Base-by-base conservation (phyloP, 2,888 invertebrate species). In the Plagodis pulveraria region DNA sequence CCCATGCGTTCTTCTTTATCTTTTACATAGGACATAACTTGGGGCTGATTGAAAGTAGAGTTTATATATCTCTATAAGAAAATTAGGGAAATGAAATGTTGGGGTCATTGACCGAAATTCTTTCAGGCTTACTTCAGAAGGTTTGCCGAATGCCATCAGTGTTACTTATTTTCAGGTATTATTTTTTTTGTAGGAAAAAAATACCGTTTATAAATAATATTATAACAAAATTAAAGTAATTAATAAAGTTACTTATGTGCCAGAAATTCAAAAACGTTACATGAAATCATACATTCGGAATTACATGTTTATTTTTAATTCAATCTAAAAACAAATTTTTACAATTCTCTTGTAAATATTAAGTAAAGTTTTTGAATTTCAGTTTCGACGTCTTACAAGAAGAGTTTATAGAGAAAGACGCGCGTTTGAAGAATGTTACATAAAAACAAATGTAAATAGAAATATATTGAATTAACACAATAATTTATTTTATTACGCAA, bases 301-400 rank as follows among this genome's bases (percentile, higher is more conserved):
- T 38, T 0, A 38, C 9, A 2, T 38, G 9, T 38, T 1, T 38
- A 38, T 38, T 6, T 22, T 5, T 1, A 32, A 10, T n/a, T 5
- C 5, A 32, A 10, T n/a, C 11, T 36, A 22, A 11, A 7, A 12
- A 34, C 34, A 52, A 38, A 48, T n/a, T 43, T 22, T 9, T 9
- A 41, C 42, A 22, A 9, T 46, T 40, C 22, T 41, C n/a, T 2
- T 66, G 54, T 56, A 55, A 63, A 56, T 58, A 45, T 57, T 63
- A 36, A 70, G 70, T 66, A 64, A 58, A 51, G 72, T 73, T 76
- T 73, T 71, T 77, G 77, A 71, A 76, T 78, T 79, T 72, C 79
- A 80, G 80, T 65, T 5, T 58, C 69, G 6, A 45, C 66, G 56
- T 54, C 52, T 45, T 56, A 36, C 68, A 66, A 69, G 59, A 69